Base-by-base conservation (phyloP, 2,888 invertebrate genomes). In the Megaustenia siamemsis region DNA sequence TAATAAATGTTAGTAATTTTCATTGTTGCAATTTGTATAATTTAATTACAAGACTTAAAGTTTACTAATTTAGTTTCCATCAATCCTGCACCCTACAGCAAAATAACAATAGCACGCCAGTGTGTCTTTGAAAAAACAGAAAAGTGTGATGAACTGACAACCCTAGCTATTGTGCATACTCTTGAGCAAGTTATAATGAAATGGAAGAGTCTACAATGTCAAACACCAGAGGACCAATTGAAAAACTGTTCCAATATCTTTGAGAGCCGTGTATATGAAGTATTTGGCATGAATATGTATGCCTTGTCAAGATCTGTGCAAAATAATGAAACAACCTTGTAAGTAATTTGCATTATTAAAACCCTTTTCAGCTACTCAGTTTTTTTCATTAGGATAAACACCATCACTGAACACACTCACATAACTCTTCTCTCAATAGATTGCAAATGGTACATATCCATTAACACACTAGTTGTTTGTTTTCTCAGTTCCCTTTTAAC, bases 61-160 rank as follows among this genome's bases (percentile, higher is more conserved):
- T 38, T 28, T 32, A 32, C 5, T 49, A 49, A 1, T 21, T 49
- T 28, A 45, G 49, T 32, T 49, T 28, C 15, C 21, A 4, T 66
- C 18, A 8, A 28, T 49, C 3, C 35, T 35, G 18, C 21, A 43
- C 73, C 28, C 38, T 56, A 5, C 68, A 83, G 83, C 8, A 18
- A 83, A 56, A 83, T 77, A 49, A 76, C 35, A 60, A 49, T 63
- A n/a, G 43, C 71, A 3, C 56, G 45, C 1, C 45, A 84, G 38
- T 84, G 84, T 56, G 76, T 84, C n/a, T 45, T 32, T 28, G 69
- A 78, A 18, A 71, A 71, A 24, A 69, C 60, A 21, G 45, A 79
- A 60, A 28, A 71, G 1, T 79, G 84, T 79, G 84, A 84, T 49
- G 63, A 40, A 0, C 24, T 60, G 32, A 84, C 78, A 56, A 21